Evolutionary conservation across 2,113 vertebrate species (phyloP).

Genomic region (Probosciger aterrimus): DNA sequence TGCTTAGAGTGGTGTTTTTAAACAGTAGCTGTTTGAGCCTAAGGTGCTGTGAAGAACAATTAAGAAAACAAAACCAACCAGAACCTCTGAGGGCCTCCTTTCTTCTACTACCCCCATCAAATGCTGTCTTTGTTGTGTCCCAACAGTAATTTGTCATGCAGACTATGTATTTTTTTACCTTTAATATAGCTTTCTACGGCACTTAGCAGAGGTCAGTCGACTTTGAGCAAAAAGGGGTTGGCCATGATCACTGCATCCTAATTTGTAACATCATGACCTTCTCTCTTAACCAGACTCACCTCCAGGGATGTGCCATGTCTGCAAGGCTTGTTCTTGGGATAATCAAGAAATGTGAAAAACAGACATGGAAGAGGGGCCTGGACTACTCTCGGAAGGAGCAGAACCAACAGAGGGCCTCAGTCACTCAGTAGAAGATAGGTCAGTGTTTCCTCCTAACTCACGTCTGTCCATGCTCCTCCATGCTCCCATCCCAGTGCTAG

Average conservation of each 20-base stretch:
- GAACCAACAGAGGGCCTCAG: background rate
- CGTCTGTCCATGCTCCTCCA: background rate
- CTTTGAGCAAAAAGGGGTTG: background rate
- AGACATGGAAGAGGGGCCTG: background rate
- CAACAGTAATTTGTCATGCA: background rate
- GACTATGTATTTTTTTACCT: background rate
- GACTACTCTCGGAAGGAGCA: background rate
- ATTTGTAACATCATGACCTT: background rate
- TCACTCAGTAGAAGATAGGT: background rate
- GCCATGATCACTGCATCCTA: background rate
- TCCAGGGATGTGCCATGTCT: background rate
- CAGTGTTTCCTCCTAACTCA: background rate
- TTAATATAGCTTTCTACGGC: background rate
- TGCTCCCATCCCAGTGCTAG: background rate
- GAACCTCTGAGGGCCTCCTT: background rate
- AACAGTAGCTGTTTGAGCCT: background rate
- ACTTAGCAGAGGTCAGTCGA: background rate
- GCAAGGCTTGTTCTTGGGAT: background rate
- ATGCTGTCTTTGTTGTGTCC: background rate
- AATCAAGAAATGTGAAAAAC: background rate
- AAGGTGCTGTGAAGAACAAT: background rate
- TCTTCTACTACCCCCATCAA: background rate
- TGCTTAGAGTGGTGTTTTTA: background rate
- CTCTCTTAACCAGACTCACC: background rate
- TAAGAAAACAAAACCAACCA: background rate